Evolutionary conservation across 2,113 vertebrate species (phyloP).

Genomic region (Laticauda laticaudata): DNA sequence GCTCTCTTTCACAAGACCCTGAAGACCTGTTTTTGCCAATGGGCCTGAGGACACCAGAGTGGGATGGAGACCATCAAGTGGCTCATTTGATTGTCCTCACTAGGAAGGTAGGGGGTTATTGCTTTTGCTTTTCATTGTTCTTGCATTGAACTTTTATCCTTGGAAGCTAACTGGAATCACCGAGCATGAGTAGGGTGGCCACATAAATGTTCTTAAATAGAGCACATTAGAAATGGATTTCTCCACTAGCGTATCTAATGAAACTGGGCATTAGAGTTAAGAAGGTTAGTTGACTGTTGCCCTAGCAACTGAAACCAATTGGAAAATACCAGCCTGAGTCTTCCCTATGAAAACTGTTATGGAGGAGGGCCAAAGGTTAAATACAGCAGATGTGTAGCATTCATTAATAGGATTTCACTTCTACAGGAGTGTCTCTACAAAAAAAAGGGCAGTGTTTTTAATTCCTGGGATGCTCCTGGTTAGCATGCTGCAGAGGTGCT

Average conservation of each 20-base stretch:
- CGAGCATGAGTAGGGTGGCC: too few relatives aligned
- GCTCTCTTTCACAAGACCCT: too few relatives aligned
- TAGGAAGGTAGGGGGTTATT: too few relatives aligned
- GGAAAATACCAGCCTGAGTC: constrained; percentile 36
- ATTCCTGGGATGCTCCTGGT: constrained; percentile 22
- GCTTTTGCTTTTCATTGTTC: too few relatives aligned
- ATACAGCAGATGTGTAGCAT: constrained; percentile 67
- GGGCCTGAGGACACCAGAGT: too few relatives aligned
- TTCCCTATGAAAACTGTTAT: constrained; percentile 68
- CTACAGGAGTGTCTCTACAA: constrained; percentile 53
- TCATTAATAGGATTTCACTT: constrained; percentile 67
- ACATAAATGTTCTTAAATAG: too few relatives aligned
- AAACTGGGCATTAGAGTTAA: not conserved
- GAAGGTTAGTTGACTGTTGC: not conserved
- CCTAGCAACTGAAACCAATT: not conserved
- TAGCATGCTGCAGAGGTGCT: constrained; percentile 4
- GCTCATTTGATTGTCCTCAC: too few relatives aligned
- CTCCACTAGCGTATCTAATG: not conserved
- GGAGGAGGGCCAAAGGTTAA: constrained; percentile 66
- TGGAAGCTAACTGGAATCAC: too few relatives aligned
- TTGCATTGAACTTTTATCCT: too few relatives aligned
- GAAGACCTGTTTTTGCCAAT: too few relatives aligned
- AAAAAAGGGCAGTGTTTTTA: constrained; percentile 57
- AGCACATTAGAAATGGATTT: not conserved
- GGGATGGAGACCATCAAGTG: too few relatives aligned